phyloP scores from a whole-genome alignment of 2,888 invertebrate species.

The Ptychoptera contaminata region DNA sequence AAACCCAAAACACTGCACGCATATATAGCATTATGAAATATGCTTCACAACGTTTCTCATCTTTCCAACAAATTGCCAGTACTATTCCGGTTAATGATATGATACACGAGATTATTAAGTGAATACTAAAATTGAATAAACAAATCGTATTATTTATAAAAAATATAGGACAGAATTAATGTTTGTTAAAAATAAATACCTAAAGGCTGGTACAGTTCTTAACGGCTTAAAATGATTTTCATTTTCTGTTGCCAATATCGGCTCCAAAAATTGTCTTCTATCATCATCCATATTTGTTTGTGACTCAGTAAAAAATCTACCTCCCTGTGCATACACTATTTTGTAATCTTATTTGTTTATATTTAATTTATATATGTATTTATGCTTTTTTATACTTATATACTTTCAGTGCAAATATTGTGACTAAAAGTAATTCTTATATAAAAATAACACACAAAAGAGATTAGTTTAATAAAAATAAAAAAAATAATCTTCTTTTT shows the following conservation, averaged over 20 bases:
- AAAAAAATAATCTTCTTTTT: not conserved
- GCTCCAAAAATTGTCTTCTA: slow-evolving; percentile 21
- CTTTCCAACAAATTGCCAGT: slow-evolving; percentile 20
- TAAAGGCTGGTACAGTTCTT: slow-evolving; percentile 25
- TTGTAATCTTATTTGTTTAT: not conserved
- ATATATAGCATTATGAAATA: slow-evolving; percentile 42
- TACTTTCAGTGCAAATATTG: not conserved
- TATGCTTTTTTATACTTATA: not conserved
- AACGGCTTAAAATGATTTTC: slow-evolving; percentile 20
- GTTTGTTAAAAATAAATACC: slow-evolving; percentile 17
- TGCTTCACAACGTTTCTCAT: slow-evolving; percentile 34
- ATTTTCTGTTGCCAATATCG: slow-evolving; percentile 22
- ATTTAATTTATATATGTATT: not conserved
- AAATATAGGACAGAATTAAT: not conserved
- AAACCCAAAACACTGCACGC: slow-evolving; percentile 39
- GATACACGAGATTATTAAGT: slow-evolving; percentile 23
- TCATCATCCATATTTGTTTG: slow-evolving; percentile 16
- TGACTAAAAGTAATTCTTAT: too few species aligned
- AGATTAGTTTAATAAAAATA: not conserved
- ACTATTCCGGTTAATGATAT: slow-evolving; percentile 25
- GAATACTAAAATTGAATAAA: slow-evolving; percentile 17
- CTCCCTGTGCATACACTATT: slow-evolving; percentile 13
- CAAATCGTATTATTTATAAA: not conserved
- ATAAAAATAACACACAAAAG: not conserved
- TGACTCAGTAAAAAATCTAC: slow-evolving; percentile 16